Evolutionary conservation across 2,888 invertebrate genomes (phyloP), one percentile per base, ranked within the genome.

Genomic region (Diarsia dahlii): DNA sequence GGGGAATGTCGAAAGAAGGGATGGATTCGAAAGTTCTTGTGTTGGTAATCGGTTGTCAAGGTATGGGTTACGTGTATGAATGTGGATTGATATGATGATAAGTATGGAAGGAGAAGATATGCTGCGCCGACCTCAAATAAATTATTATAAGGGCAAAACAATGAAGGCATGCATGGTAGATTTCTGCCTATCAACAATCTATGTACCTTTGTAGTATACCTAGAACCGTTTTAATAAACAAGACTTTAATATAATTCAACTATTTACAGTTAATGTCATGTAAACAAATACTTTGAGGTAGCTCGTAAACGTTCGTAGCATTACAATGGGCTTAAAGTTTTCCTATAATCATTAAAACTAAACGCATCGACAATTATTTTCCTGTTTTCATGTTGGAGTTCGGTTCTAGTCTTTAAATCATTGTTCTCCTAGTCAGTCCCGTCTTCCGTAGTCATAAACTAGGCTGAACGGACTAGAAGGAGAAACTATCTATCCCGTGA

Each of bases 181-280:
- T 20, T 50, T 10, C 5, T 52, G 6, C 4, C 39, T 20, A 45
- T 10, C 28, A 45, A 52, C 50, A 8, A 2, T 10, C 50, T 34
- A 69, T 1, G 6, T 20, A 52, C 23, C 23, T 23, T 23, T 56
- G 56, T 56, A 23, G 56, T 23, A 56, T n/a, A n/a, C n/a, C n/a
- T 3, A 34, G n/a, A 70, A 2, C 5, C 9, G 23, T 15, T 56
- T 56, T 1, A 15, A 12, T 52, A 34, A 62, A 63, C 18, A 71
- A 23, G 46, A 18, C 28, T 4, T 15, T 50, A 60, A 46, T 48
- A 48, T 6, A 46, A 73, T 54, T 78, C n/a, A 28, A 50, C 23
- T 60, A 65, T 83, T 70, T 74, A 54, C 39, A 67, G 39, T n/a
- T 45, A 82, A 82, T 82, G 45, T 74, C 0, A 84, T 80, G 82